Conservation (phyloP, 2,113 vertebrate species). For the Scortum barcoo region DNA sequence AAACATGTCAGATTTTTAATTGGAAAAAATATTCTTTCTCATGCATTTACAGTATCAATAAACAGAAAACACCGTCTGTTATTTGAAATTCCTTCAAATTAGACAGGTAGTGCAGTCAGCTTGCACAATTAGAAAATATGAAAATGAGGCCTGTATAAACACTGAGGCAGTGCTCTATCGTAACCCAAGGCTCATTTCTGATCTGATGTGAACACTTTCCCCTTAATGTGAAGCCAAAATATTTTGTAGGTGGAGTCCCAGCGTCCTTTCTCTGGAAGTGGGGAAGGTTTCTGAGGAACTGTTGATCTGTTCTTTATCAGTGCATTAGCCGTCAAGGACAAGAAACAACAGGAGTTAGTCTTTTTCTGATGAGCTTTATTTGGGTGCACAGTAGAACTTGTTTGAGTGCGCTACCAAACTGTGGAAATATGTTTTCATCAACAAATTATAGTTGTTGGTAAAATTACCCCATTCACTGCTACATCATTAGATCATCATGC, state of each 20-base stretch:
- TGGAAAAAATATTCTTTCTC: background rate
- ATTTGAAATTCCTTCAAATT: background rate
- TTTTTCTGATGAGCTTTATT: background rate
- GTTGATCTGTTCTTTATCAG: background rate
- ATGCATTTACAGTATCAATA: background rate
- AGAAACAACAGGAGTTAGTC: background rate
- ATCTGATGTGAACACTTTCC: background rate
- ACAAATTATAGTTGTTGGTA: background rate
- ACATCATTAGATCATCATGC: background rate
- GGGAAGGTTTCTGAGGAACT: constrained; percentile 57
- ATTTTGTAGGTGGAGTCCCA: constrained; percentile 9
- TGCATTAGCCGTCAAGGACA: background rate
- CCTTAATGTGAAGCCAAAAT: constrained; percentile 3
- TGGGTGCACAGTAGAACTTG: too few species aligned
- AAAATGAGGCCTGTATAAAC: too few species aligned
- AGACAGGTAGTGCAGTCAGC: background rate
- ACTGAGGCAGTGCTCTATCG: background rate
- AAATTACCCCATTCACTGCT: too few species aligned
- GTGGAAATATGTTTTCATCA: background rate
- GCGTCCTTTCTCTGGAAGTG: constrained; percentile 56
- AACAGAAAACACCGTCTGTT: background rate
- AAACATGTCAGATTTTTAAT: background rate
- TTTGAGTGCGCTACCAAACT: too few species aligned
- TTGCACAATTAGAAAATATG: background rate
- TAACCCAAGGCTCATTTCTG: background rate